Conservation (phyloP, 2,797 vertebrate genomes). For the Columba guinea region DNA sequence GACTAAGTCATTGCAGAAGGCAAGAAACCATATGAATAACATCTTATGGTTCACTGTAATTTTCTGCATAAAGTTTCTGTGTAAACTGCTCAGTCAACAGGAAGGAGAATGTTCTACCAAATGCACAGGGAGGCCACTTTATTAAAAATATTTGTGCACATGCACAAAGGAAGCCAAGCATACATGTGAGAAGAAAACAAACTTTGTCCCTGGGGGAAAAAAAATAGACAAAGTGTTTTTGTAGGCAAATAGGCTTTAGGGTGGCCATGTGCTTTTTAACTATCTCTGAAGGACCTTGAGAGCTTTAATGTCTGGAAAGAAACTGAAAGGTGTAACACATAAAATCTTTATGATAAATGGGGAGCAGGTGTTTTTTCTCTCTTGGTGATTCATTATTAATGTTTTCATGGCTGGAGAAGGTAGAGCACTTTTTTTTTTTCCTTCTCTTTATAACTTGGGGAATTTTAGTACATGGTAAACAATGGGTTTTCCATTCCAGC, state of each 20-base stretch:
- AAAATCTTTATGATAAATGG: conserved; percentile 23
- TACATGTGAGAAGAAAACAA: background rate
- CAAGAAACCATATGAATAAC: background rate
- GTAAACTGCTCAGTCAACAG: background rate
- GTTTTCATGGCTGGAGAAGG: background rate
- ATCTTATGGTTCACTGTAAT: background rate
- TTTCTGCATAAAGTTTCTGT: background rate
- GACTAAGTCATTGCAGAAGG: background rate
- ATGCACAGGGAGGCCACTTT: fast-evolving
- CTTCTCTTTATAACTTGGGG: background rate
- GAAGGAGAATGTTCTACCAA: background rate
- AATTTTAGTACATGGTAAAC: conserved; percentile 7
- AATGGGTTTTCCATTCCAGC: conserved; percentile 21
- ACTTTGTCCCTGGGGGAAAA: background rate
- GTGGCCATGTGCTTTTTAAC: background rate
- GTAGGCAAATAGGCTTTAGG: background rate
- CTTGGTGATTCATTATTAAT: conserved; percentile 32
- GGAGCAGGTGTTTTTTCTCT: conserved; percentile 19
- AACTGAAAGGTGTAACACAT: background rate
- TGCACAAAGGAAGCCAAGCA: background rate
- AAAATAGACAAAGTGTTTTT: background rate
- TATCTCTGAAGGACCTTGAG: background rate
- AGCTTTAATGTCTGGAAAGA: background rate
- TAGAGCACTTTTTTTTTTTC: background rate
- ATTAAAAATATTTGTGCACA: background rate